These are phyloP conservation scores for Campylomormyrus tamandua DNA, from an alignment of 2,113 vertebrate genomes.

Conservation along the genomic window DNA sequence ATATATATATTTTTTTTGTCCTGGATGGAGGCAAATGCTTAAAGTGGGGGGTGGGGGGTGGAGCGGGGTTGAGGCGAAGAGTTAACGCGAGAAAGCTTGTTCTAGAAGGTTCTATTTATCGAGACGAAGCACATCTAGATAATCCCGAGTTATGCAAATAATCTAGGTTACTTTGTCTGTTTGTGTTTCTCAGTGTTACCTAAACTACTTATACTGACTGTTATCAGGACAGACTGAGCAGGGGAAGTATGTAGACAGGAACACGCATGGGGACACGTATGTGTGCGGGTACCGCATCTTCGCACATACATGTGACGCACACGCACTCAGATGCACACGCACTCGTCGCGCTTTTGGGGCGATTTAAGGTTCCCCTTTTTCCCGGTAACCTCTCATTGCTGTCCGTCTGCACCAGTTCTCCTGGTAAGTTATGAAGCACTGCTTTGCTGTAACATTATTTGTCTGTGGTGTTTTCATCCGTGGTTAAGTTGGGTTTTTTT, in stretches of 20 bases:
- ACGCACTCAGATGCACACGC: background rate
- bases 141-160: slow-evolving; percentile 40
- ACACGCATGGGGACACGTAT: background rate
- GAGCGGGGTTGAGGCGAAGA: slow-evolving; percentile 54
- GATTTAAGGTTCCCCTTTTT: background rate
- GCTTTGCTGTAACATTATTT: slow-evolving; percentile 1
- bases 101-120: slow-evolving; percentile 76
- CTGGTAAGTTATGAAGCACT: slow-evolving; percentile 22
- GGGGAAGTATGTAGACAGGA: background rate
- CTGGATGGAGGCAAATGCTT: slow-evolving; percentile 34
- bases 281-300: background rate
- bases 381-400: background rate
- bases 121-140: slow-evolving; percentile 49
- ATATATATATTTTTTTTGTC: slow-evolving; percentile 44
- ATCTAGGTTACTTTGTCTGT: slow-evolving; percentile 30
- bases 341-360: background rate
- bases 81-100: slow-evolving; percentile 72
- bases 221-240: background rate
- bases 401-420: background rate
- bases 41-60: slow-evolving; percentile 38
- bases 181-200: slow-evolving; percentile 17
- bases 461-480: slow-evolving; percentile 25
- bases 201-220: background rate
- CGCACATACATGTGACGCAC: background rate
- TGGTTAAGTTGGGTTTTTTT: slow-evolving; percentile 23